Conservation (phyloP, 2,113 vertebrate genomes). For the Hypocryptadius cinnamomeus region DNA sequence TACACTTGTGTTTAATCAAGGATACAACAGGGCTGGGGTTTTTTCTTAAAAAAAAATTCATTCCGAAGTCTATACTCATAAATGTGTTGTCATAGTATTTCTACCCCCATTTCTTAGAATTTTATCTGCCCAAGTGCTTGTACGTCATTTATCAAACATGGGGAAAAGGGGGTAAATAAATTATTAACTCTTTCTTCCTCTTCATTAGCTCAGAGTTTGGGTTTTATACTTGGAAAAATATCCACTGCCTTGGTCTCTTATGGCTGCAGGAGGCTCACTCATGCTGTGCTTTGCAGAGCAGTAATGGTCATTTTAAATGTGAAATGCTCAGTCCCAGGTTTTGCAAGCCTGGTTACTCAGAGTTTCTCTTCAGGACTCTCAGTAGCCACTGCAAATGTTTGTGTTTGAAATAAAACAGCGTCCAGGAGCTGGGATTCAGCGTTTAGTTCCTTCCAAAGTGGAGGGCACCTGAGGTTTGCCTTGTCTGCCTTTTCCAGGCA, state of each 20-base stretch:
- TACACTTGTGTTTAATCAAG: neutral
- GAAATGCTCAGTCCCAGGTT: neutral
- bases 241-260: neutral
- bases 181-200: neutral
- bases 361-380: neutral
- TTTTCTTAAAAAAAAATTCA: neutral
- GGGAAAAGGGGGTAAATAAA: neutral
- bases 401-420: neutral
- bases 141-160: neutral
- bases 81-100: neutral
- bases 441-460: neutral
- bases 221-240: neutral
- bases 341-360: neutral
- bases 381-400: neutral
- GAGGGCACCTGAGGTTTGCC: neutral
- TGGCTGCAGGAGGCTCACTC: neutral
- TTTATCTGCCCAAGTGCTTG: neutral
- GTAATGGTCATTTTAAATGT: neutral
- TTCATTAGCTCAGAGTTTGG: neutral
- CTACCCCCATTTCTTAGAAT: neutral
- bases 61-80: neutral
- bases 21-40: neutral
- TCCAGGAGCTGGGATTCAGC: neutral
- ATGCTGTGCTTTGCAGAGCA: neutral
- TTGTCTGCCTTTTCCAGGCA: neutral